phyloP scores from a whole-genome alignment of 1,140 invertebrate genomes.

The Coenobita brevimanus region DNA sequence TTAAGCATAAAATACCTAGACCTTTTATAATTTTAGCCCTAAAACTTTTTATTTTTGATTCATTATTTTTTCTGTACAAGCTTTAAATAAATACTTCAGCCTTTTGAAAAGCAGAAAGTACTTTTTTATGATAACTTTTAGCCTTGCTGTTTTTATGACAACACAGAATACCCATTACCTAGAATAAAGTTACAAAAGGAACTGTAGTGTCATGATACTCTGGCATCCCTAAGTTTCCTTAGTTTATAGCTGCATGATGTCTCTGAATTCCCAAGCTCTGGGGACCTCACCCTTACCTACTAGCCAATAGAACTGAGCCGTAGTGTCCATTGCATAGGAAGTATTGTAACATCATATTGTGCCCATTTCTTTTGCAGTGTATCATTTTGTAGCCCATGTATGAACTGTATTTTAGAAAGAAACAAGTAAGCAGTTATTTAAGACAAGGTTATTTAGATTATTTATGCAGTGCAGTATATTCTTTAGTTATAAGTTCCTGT shows the following conservation, averaged over 20 bases:
- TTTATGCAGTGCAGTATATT: too few species aligned
- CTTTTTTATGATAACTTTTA: conserved; percentile 25
- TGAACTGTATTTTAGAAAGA: too few species aligned
- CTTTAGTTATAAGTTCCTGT: too few species aligned
- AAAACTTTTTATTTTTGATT: background rate
- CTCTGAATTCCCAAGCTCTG: background rate
- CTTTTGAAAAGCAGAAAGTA: conserved; percentile 22
- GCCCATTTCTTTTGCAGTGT: too few species aligned
- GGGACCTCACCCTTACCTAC: conserved; percentile 33
- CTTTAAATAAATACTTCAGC: conserved; percentile 34
- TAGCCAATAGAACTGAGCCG: conserved; percentile 12
- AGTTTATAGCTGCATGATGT: conserved; percentile 56
- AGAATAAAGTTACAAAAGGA: conserved; percentile 16
- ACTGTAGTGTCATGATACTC: conserved; percentile 52
- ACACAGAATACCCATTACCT: conserved; percentile 31
- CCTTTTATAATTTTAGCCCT: background rate
- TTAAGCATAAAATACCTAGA: background rate
- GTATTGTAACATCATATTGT: background rate
- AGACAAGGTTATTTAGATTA: too few species aligned
- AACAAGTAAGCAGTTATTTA: too few species aligned
- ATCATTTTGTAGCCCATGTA: too few species aligned
- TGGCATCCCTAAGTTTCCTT: conserved; percentile 42
- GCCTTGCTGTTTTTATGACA: conserved; percentile 5
- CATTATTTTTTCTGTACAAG: background rate
- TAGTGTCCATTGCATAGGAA: background rate